Conservation (phyloP, 2,888 invertebrate genomes). For the Rhamnusium bicolor region DNA sequence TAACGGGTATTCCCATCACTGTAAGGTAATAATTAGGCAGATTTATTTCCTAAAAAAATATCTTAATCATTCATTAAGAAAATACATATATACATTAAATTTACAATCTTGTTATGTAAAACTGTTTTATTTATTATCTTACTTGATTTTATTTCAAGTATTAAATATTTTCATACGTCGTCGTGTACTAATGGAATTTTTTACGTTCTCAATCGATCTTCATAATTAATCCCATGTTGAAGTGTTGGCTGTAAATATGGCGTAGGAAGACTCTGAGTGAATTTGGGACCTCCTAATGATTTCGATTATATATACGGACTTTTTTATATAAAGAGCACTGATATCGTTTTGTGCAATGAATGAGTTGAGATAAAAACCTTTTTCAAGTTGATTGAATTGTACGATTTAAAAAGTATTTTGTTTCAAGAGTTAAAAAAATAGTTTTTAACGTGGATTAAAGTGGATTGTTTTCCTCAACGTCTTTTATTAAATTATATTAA, state of each 20-base stretch:
- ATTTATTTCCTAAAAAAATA: too few relatives aligned
- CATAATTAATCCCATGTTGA: background rate
- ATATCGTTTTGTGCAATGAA: background rate
- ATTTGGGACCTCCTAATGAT: background rate
- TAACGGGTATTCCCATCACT: too few relatives aligned
- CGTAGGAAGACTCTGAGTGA: background rate
- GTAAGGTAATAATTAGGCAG: too few relatives aligned
- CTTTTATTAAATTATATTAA: too few relatives aligned
- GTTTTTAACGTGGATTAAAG: too few relatives aligned
- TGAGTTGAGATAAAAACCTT: background rate
- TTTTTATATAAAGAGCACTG: background rate
- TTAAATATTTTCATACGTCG: background rate
- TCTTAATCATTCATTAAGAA: too few relatives aligned
- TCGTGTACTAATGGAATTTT: background rate
- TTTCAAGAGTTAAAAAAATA: too few relatives aligned
- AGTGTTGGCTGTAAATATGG: background rate
- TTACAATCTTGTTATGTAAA: too few relatives aligned
- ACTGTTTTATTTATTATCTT: too few relatives aligned
- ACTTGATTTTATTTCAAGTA: too few relatives aligned
- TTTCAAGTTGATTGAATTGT: background rate
- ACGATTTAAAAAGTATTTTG: background rate
- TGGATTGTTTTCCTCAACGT: too few relatives aligned
- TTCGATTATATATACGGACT: background rate
- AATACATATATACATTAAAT: too few relatives aligned
- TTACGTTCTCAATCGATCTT: background rate